Base-by-base conservation (phyloP, 2,797 vertebrate species). In the Anisognathus igniventris region DNA sequence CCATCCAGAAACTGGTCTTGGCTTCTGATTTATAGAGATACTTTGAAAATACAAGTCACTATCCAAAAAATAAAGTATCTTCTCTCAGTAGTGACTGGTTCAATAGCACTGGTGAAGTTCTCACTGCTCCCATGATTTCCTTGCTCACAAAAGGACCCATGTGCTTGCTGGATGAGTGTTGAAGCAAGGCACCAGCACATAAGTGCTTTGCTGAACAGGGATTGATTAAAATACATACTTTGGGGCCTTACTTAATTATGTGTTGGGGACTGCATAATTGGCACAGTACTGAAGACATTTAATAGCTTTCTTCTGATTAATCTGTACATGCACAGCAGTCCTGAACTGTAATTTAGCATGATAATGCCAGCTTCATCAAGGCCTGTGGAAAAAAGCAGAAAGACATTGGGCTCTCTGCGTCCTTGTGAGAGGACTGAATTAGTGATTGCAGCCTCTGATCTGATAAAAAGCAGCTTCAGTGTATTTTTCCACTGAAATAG, bases 141-240 rank as follows among this genome's bases (percentile, higher is more conserved):
- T 20, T 61, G 3, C 2, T 92, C n/a, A 42, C 44, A 31, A 61
- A 61, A 85, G 67, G 74, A 66, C 18, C 17, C 47, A 4, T 5
- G 21, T 58, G 53, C 31, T 47, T 54, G 40, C 42, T 66, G 11
- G 45, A 25, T 60, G n/a, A 33, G 51, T 73, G 56, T 57, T 94
- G 74, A 87, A 86, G 40, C 60, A 86, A 75, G 84, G 40, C 9
- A 44, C 15, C 23, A 60, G 30, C 12, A 22, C 42, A 2, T 10
- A 86, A 95, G 64, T 85, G 71, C 80, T 90, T 74, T 93, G 92
- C 85, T 94, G 82, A 91, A 65, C 25, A 50, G 85, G 58, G 76
- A 47, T 71, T 80, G 75, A 93, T 93, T 96, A 94, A 94, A 94
- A 90, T 64, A 89, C 45, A 24, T 90, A 68, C 88, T 96, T 92